These are phyloP conservation scores for Drosophila ustulata DNA, from an alignment of 2,888 invertebrate genomes.

Conservation along the genomic window DNA sequence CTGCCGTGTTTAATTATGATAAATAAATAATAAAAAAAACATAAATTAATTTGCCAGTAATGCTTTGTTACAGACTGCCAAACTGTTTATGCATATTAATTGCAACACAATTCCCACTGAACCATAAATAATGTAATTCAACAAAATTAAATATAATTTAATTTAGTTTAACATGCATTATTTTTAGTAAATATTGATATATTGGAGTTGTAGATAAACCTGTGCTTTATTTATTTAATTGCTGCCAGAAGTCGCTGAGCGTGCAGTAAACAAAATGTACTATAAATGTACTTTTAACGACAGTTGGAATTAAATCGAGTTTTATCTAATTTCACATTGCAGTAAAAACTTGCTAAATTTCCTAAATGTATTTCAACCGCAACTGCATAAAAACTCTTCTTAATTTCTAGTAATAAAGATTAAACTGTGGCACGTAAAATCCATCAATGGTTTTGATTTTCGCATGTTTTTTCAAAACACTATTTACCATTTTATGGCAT, in stretches of 20 bases:
- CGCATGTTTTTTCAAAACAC: not conserved
- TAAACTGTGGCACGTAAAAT: conserved; percentile 3
- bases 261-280: not conserved
- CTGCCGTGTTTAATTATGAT: conserved; percentile 51
- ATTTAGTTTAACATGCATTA: conserved; percentile 18
- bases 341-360: not conserved
- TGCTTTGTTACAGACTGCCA: conserved; percentile 29
- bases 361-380: not conserved
- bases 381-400: not conserved
- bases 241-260: conserved; percentile 16
- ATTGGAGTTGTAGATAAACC: not conserved
- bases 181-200: conserved; percentile 7
- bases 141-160: conserved; percentile 20
- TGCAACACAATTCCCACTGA: conserved; percentile 27
- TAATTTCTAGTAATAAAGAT: not conserved
- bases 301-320: not conserved
- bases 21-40: conserved; percentile 22
- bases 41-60: conserved; percentile 42
- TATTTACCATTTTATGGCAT: not conserved
- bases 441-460: conserved; percentile 4
- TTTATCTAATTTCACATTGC: not conserved
- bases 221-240: conserved; percentile 4
- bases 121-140: conserved; percentile 45
- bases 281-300: not conserved
- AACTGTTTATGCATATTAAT: conserved; percentile 37